phyloP scores from a whole-genome alignment of 92 coral and sea anemone species.

The Anthopleura xanthogrammica region DNA sequence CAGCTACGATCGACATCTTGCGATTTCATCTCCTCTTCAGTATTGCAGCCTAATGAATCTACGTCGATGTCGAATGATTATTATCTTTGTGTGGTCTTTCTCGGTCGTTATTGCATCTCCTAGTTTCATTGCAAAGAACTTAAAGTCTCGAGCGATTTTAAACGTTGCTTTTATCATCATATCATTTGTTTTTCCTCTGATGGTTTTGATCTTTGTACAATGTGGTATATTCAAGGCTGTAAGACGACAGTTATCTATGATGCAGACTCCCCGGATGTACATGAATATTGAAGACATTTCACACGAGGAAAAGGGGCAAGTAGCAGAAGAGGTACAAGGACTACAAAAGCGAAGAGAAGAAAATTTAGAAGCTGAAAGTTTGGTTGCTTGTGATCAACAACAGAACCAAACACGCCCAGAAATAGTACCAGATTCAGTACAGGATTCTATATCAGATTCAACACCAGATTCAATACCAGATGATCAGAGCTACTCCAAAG shows the following conservation, averaged over 20 bases:
- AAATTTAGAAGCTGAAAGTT: neutral
- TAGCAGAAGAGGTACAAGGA: neutral
- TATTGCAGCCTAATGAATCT: slow-evolving; percentile 4
- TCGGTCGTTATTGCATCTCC: neutral
- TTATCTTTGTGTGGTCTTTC: neutral
- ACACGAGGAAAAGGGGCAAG: neutral
- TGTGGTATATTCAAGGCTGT: slow-evolving; percentile 11
- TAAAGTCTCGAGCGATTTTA: slow-evolving; percentile 2
- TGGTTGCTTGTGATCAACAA: neutral
- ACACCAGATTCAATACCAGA: neutral
- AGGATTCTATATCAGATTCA: no score
- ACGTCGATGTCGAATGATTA: neutral
- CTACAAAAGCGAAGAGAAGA: neutral
- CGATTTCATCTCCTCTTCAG: slow-evolving; percentile 8
- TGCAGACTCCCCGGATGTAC: neutral
- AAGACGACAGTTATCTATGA: neutral
- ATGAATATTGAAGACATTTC: neutral
- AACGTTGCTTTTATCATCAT: slow-evolving; percentile 7
- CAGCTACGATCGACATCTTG: slow-evolving; percentile 20
- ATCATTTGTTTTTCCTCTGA: slow-evolving; percentile 11
- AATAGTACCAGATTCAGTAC: neutral
- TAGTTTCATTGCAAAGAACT: slow-evolving; percentile 1
- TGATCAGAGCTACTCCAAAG: neutral
- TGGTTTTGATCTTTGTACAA: slow-evolving; percentile 3
- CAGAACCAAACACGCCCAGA: neutral